A percentile compares a stretch with the other conserved stretches of the same genome.
phyloP scores from a whole-genome alignment of 2,113 vertebrate species.

The Hydrolagus affinis region DNA sequence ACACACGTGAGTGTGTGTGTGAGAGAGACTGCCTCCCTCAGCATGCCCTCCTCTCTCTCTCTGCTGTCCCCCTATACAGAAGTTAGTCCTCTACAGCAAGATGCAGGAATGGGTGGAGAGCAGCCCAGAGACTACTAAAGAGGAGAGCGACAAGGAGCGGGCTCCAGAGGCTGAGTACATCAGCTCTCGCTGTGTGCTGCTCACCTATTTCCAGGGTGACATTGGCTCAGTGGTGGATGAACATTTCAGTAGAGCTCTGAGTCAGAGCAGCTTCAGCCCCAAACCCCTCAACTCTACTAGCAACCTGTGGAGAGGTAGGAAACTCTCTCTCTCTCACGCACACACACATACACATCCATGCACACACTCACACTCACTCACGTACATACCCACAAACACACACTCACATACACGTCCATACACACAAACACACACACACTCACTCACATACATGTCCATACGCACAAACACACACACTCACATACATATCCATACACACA shows the following conservation, averaged over 20 bases:
- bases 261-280: conserved; percentile 73
- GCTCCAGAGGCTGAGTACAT: conserved; percentile 91
- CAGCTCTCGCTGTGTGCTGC: conserved; percentile 92
- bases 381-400: too few species aligned
- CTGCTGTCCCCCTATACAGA: conserved; percentile 46
- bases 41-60: conserved; percentile 39
- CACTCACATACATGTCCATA: too few species aligned
- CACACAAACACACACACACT: too few species aligned
- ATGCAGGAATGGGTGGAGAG: conserved; percentile 86
- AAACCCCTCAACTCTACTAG: conserved; percentile 58
- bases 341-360: too few species aligned
- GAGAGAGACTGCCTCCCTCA: too few species aligned
- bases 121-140: conserved; percentile 48
- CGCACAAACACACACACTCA: too few species aligned
- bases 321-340: conserved; percentile 31
- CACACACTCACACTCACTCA: too few species aligned
- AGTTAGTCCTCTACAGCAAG: conserved; percentile 78
- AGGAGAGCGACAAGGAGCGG: conserved; percentile 69
- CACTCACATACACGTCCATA: too few species aligned
- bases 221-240: conserved; percentile 92
- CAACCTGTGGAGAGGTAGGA: conserved; percentile 81
- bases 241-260: conserved; percentile 92
- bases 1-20: too few species aligned
- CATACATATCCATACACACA: too few species aligned
- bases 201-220: conserved; percentile 95